Base-by-base conservation (phyloP, 1,140 invertebrate genomes). In the Hyphantria cunea region DNA sequence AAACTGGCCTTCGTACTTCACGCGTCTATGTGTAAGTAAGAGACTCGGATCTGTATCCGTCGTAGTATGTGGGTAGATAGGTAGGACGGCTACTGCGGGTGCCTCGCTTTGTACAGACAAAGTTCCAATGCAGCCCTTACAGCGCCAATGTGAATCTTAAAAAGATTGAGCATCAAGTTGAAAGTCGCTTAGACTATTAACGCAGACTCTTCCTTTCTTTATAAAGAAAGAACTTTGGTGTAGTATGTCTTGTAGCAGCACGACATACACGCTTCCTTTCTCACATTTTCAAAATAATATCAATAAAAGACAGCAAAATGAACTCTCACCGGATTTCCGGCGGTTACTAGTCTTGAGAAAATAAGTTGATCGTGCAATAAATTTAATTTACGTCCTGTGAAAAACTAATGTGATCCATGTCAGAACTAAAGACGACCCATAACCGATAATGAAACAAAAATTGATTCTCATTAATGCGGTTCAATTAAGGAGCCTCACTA, bases 41-140 rank as follows among this genome's bases (percentile, higher is more conserved):
- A 83, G 85, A 86, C 84, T 87, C 78, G 84, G 85, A 89, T 88
- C 86, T 87, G 84, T 90, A 90, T 86, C 82, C 84, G 86, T 80
- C 81, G 84, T 78, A 81, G 86, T 90, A 90, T 86, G 82, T 89
- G 80, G 84, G 82, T 88, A 87, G 84, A 79, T 86, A 89, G 86
- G 80, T 86, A 83, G 80, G 84, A 72, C 81, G 78, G 80, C 84
- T 86, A 88, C 84, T 83, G 88, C 88, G 85, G 82, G 80, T 86
- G 88, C 71, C 77, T 85, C 72, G 81, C 78, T 86, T 86, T 86
- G 80, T 85, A 66, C 68, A 71, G 76, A 88, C 81, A 80, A 82
- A 77, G 76, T 84, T 82, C 83, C 68, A 86, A 77, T 76, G 74
- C 73, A 75, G 70, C 75, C 83, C 85, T 89, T 86, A 84, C 78